Percentiles rank a stretch among this genome's conserved stretches.
Conservation (phyloP, 1,140 invertebrate genomes). For the Cotesia typhae region DNA sequence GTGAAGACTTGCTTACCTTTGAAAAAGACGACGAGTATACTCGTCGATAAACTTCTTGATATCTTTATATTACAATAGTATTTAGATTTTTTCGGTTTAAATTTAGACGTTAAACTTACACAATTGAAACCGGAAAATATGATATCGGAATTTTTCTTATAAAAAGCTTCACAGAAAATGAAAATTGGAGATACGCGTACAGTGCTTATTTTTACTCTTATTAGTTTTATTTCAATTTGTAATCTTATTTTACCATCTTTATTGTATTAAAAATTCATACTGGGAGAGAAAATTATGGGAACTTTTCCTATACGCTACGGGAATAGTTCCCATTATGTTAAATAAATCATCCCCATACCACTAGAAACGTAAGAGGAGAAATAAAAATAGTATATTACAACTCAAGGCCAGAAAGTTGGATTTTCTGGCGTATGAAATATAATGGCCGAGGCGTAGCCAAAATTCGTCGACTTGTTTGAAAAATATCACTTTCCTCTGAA, state of each 20-base stretch:
- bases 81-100: not conserved
- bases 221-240: conserved; percentile 17
- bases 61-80: not conserved
- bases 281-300: no score
- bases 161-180: conserved; percentile 40
- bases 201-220: conserved; percentile 34
- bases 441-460: no score
- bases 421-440: no score
- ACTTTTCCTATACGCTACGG: not conserved
- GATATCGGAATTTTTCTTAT: conserved; percentile 48
- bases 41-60: conserved; percentile 5
- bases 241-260: not conserved
- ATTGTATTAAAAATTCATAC: no score
- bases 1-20: conserved; percentile 49
- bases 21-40: conserved; percentile 35
- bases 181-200: conserved; percentile 47
- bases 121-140: conserved; percentile 51
- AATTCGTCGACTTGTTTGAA: no score
- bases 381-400: no score
- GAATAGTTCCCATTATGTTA: no score
- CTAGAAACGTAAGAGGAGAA: no score
- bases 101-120: conserved; percentile 14
- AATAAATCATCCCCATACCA: no score
- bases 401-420: no score
- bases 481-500: no score